Conservation (phyloP, 2,888 invertebrate genomes). For the Platycheirus albimanus region DNA sequence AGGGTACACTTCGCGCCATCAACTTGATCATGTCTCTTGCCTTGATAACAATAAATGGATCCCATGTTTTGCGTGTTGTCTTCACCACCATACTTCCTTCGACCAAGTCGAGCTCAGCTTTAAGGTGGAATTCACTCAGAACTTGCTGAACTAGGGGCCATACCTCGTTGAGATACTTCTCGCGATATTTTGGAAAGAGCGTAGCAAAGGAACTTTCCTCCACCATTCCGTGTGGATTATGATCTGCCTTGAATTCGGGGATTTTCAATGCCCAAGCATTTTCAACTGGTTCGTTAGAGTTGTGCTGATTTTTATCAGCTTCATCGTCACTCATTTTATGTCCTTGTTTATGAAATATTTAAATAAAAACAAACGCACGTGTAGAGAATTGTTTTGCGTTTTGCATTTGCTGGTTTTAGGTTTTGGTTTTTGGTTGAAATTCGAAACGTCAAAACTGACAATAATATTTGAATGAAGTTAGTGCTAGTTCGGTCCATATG, state of each 20-base stretch:
- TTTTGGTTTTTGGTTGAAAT: too few species aligned
- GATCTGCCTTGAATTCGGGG: constrained; percentile 92
- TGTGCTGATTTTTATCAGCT: constrained; percentile 74
- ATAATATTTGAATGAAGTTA: too few species aligned
- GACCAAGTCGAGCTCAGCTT: constrained; percentile 94
- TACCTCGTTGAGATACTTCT: constrained; percentile 96
- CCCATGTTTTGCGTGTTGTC: constrained; percentile 99
- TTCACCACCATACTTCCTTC: constrained; percentile 97
- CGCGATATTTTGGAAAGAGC: constrained; percentile 98
- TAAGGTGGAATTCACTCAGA: constrained; percentile 89
- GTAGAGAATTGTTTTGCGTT: constrained; percentile 1
- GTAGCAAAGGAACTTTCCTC: constrained; percentile 98
- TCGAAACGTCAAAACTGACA: too few species aligned
- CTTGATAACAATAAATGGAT: constrained; percentile 98
- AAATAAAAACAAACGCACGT: constrained; percentile 52
- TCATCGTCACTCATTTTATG: constrained; percentile 79
- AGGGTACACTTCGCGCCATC: constrained; percentile 97
- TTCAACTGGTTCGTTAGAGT: constrained; percentile 86
- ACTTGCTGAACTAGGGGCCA: constrained; percentile 97
- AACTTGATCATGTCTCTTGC: constrained; percentile 98
- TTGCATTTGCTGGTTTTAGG: too few species aligned
- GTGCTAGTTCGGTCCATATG: too few species aligned
- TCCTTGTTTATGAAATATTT: not conserved
- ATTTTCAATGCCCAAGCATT: constrained; percentile 95
- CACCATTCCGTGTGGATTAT: constrained; percentile 92